Evolutionary conservation across 2,113 vertebrate genomes (phyloP).

Genomic region (Nipponia nippon): DNA sequence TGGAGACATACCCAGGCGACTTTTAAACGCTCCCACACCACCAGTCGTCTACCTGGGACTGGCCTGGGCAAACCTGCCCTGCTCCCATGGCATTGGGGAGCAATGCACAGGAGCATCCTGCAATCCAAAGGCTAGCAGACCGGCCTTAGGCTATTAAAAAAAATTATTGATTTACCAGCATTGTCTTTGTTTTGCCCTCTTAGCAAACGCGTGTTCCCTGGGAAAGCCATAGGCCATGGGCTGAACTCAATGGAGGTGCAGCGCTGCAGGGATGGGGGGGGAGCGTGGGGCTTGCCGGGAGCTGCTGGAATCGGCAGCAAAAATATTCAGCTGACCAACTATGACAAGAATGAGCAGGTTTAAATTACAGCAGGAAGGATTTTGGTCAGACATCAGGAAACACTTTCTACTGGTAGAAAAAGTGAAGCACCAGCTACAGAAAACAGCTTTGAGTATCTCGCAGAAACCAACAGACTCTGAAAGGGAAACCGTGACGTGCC

Average conservation of each 20-base stretch:
- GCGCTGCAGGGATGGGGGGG: too few relatives aligned
- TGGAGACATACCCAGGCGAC: not conserved
- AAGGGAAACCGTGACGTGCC: not conserved
- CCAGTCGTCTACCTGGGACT: accelerated
- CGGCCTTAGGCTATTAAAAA: not conserved
- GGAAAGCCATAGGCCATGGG: accelerated
- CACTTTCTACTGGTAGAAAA: not conserved
- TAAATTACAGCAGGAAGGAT: not conserved
- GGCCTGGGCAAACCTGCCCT: not conserved
- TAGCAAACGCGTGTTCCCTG: accelerated
- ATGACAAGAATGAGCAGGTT: not conserved
- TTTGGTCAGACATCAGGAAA: not conserved
- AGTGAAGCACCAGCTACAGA: not conserved
- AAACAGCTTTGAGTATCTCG: not conserved
- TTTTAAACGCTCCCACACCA: not conserved
- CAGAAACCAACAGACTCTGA: not conserved
- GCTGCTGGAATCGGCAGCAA: not conserved
- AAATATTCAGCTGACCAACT: not conserved
- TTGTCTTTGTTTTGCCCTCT: not conserved
- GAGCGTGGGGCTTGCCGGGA: not conserved
- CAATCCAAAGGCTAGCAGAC: not conserved
- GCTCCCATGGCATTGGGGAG: not conserved
- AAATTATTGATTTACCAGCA: accelerated
- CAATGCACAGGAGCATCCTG: accelerated
- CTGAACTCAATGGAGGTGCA: not conserved